Conservation (phyloP, 2,888 invertebrate species). For the Nymphalis polychloros region DNA sequence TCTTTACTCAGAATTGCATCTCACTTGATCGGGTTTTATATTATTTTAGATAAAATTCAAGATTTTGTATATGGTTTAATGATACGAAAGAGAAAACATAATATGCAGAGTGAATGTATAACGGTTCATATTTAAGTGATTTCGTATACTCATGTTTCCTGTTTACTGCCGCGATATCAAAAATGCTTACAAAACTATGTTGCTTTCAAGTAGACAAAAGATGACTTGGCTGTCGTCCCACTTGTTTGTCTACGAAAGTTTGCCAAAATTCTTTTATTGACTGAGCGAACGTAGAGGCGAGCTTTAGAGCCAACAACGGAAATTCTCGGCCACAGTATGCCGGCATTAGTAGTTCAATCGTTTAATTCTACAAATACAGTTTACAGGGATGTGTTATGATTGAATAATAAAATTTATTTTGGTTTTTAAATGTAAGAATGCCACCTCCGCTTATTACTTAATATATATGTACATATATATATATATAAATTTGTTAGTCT, state of each 20-base stretch:
- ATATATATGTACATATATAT: background rate
- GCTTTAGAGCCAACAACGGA: conserved; percentile 63
- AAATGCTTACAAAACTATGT: conserved; percentile 72
- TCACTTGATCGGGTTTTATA: conserved; percentile 55
- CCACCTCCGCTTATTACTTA: background rate
- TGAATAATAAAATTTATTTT: conserved; percentile 24
- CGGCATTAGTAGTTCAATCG: conserved; percentile 42
- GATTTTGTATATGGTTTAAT: conserved; percentile 1
- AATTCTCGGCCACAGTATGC: conserved; percentile 54
- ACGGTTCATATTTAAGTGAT: conserved; percentile 27
- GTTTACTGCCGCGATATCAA: conserved; percentile 61
- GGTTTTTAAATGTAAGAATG: background rate
- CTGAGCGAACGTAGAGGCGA: conserved; percentile 68
- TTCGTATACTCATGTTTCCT: conserved; percentile 40
- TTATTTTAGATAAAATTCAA: conserved; percentile 36
- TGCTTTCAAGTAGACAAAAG: conserved; percentile 77
- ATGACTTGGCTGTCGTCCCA: conserved; percentile 80
- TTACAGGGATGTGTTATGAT: conserved; percentile 20
- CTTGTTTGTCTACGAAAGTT: conserved; percentile 79
- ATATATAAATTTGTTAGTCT: background rate
- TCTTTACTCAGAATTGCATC: conserved; percentile 62
- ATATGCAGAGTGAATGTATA: background rate
- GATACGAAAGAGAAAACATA: background rate
- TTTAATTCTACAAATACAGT: conserved; percentile 40
- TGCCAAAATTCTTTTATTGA: conserved; percentile 81